phyloP scores from a whole-genome alignment of 2,113 vertebrate genomes.

The Tychaedon coryphoeus region DNA sequence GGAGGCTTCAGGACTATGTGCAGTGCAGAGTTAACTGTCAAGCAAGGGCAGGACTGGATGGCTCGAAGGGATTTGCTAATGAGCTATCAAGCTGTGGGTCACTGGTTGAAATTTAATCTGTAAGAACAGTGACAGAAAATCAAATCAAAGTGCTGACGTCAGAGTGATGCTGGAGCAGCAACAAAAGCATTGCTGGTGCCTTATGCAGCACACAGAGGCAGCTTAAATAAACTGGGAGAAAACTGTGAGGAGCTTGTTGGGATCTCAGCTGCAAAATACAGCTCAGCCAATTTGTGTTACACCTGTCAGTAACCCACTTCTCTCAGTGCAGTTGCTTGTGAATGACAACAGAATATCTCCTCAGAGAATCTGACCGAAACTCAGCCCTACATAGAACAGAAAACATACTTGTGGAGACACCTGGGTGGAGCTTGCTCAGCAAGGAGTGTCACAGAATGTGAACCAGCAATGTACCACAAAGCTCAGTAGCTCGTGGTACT shows the following conservation, averaged over 20 bases:
- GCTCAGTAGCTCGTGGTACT: background rate
- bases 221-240: background rate
- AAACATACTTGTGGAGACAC: background rate
- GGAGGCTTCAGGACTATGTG: background rate
- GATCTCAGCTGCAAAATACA: background rate
- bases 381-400: background rate
- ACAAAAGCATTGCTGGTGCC: fast-evolving
- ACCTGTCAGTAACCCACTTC: background rate
- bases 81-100: constrained; percentile 34
- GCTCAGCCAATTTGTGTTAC: background rate
- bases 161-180: background rate
- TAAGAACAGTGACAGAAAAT: constrained; percentile 46
- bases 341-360: background rate
- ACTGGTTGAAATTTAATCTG: constrained; percentile 49
- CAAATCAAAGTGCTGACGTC: constrained; percentile 13
- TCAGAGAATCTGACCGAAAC: background rate
- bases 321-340: background rate
- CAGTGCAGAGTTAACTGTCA: background rate
- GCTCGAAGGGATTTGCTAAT: constrained; percentile 41
- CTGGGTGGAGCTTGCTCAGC: background rate
- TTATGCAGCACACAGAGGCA: background rate
- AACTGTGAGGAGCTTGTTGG: background rate
- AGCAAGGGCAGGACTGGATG: background rate
- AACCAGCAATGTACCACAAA: background rate
- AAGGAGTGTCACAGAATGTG: background rate